Conservation (phyloP, 2,888 invertebrate genomes). For the Maniola hyperantus region DNA sequence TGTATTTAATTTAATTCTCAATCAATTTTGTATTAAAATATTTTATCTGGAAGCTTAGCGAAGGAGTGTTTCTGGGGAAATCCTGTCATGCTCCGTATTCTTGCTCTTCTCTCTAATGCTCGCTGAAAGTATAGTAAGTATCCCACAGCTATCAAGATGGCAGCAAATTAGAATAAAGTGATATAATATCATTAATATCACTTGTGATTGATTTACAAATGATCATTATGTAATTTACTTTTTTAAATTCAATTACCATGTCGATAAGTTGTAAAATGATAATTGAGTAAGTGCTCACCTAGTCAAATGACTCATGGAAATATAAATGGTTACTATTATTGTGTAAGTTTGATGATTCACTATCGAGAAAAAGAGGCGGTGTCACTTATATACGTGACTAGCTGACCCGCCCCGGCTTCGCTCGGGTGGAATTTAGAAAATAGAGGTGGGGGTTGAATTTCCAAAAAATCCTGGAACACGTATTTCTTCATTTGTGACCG, state of each 20-base stretch:
- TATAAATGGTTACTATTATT: slow-evolving; percentile 5
- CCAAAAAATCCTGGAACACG: too few relatives aligned
- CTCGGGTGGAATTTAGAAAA: too few relatives aligned
- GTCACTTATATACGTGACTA: slow-evolving; percentile 1
- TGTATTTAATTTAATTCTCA: too few relatives aligned
- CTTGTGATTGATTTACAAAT: slow-evolving; percentile 17
- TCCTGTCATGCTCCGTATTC: too few relatives aligned
- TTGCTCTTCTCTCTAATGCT: too few relatives aligned
- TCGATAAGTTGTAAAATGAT: slow-evolving; percentile 2
- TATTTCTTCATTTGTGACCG: too few relatives aligned
- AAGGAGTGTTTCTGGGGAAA: too few relatives aligned
- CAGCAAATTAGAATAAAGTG: slow-evolving; percentile 4
- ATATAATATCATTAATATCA: slow-evolving; percentile 5
- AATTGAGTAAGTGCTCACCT: slow-evolving; percentile 6
- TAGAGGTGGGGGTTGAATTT: too few relatives aligned
- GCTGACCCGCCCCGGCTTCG: too few relatives aligned
- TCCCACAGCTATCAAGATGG: neutral
- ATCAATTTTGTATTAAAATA: too few relatives aligned
- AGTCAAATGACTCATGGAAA: slow-evolving; percentile 10
- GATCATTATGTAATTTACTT: slow-evolving; percentile 13
- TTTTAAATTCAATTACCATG: slow-evolving; percentile 13
- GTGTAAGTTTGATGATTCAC: slow-evolving; percentile 4
- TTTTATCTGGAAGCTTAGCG: too few relatives aligned
- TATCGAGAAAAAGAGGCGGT: neutral
- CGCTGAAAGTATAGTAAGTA: too few relatives aligned